Evolutionary conservation across 2,797 vertebrate genomes (phyloP).

Genomic region (Basileuterus tristriatus): DNA sequence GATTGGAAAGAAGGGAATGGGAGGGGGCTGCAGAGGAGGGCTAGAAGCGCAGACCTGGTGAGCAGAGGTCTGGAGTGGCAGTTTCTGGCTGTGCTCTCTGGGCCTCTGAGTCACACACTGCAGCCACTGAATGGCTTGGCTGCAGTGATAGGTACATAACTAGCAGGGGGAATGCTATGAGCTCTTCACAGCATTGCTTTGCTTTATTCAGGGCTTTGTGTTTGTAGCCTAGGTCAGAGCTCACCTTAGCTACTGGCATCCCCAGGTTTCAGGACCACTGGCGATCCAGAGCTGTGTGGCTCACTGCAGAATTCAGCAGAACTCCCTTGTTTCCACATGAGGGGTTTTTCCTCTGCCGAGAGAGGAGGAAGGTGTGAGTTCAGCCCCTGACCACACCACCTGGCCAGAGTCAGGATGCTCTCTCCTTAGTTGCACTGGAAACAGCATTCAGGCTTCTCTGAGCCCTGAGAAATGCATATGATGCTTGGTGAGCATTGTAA

Average conservation of each 20-base stretch:
- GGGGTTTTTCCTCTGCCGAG: neutral
- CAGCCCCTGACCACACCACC: rapidly evolving
- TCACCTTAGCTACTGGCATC: neutral
- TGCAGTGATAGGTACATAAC: neutral
- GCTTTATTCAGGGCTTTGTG: neutral
- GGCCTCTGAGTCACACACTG: rapidly evolving
- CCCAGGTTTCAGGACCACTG: neutral
- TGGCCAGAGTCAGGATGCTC: neutral
- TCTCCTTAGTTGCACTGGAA: neutral
- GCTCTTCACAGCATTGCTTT: neutral
- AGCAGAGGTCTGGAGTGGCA: neutral
- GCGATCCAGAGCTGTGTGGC: neutral
- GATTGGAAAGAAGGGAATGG: slow-evolving; percentile 25
- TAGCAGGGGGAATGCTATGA: neutral
- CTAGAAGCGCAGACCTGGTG: neutral
- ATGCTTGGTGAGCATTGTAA: neutral
- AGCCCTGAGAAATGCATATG: neutral
- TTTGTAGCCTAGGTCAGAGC: neutral
- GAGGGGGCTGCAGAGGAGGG: neutral
- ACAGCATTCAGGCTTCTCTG: neutral
- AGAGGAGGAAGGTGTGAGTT: neutral
- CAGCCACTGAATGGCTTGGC: neutral
- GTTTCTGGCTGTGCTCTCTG: neutral
- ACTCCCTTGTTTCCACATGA: neutral
- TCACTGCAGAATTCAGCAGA: neutral